Evolutionary conservation across 2,113 vertebrate genomes (phyloP).

Genomic region (Dendrocopos noguchii): DNA sequence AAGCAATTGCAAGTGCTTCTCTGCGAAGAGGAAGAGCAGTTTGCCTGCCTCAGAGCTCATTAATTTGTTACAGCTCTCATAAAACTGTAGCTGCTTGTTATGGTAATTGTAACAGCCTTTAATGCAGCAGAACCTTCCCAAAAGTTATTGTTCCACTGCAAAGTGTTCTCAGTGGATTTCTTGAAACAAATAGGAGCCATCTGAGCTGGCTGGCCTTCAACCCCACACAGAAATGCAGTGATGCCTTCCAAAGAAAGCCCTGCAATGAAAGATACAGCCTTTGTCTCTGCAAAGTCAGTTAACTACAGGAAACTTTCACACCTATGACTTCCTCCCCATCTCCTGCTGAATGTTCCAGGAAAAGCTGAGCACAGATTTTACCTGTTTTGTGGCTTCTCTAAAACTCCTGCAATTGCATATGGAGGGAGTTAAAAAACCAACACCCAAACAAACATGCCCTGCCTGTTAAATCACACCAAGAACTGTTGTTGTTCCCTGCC

Average conservation of each 20-base stretch:
- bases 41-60: not conserved
- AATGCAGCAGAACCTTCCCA: slow-evolving; percentile 22
- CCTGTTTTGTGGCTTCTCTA: not conserved
- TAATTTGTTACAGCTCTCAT: slow-evolving; percentile 30
- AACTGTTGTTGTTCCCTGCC: not conserved
- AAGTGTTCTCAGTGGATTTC: slow-evolving; percentile 48
- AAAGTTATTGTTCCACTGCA: slow-evolving; percentile 25
- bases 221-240: slow-evolving; percentile 22
- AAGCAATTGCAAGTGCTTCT: not conserved
- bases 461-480: not conserved
- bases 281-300: not conserved
- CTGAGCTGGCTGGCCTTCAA: slow-evolving; percentile 4
- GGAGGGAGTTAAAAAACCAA: not conserved
- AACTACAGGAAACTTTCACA: slow-evolving; percentile 4
- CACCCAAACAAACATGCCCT: not conserved
- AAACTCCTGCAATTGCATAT: not conserved
- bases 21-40: not conserved
- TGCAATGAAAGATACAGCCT: not conserved
- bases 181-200: slow-evolving; percentile 26
- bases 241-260: not conserved
- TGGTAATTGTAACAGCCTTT: slow-evolving; percentile 46
- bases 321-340: not conserved
- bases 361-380: not conserved
- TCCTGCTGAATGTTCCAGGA: not conserved
- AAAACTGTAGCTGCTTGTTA: slow-evolving; percentile 24